A percentile compares a stretch with the other conserved stretches of the same genome.
Evolutionary conservation across 2,888 invertebrate species (phyloP).

Genomic region (Drosophila nr. medialis): DNA sequence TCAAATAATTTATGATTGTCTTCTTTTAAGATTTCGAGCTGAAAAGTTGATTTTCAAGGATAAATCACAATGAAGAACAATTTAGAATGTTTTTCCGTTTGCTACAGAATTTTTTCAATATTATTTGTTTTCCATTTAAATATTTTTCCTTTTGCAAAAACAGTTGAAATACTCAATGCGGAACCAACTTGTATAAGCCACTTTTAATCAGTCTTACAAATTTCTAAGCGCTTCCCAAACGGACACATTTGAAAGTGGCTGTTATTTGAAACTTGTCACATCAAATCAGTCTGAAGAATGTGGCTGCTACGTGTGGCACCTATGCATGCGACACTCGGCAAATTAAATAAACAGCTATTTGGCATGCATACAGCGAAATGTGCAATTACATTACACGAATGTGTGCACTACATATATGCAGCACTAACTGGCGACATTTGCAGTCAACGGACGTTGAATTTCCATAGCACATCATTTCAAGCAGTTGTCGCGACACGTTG

Average conservation of each 20-base stretch:
- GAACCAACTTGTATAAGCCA: neutral
- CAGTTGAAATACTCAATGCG: neutral
- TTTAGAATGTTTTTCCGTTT: neutral
- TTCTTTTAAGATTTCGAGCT: neutral
- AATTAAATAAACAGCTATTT: slow-evolving; percentile 77
- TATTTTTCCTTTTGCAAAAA: neutral
- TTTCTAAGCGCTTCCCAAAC: neutral
- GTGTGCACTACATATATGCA: slow-evolving; percentile 3
- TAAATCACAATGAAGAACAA: neutral
- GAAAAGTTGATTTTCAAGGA: neutral
- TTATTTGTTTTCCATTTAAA: too few relatives aligned
- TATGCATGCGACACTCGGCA: slow-evolving; percentile 50
- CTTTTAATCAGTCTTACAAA: neutral
- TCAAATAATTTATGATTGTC: neutral
- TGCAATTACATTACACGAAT: slow-evolving; percentile 70
- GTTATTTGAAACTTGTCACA: slow-evolving; percentile 47
- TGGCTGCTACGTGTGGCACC: slow-evolving; percentile 34
- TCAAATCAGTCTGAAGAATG: slow-evolving; percentile 31
- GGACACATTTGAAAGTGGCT: neutral
- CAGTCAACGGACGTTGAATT: slow-evolving; percentile 50
- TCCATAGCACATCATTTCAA: slow-evolving; percentile 66
- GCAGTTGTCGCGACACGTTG: slow-evolving; percentile 52
- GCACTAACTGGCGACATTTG: slow-evolving; percentile 25
- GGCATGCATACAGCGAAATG: slow-evolving; percentile 63
- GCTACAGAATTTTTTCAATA: neutral